Conservation (phyloP, 2,888 invertebrate genomes). For the Erebia epiphron region DNA sequence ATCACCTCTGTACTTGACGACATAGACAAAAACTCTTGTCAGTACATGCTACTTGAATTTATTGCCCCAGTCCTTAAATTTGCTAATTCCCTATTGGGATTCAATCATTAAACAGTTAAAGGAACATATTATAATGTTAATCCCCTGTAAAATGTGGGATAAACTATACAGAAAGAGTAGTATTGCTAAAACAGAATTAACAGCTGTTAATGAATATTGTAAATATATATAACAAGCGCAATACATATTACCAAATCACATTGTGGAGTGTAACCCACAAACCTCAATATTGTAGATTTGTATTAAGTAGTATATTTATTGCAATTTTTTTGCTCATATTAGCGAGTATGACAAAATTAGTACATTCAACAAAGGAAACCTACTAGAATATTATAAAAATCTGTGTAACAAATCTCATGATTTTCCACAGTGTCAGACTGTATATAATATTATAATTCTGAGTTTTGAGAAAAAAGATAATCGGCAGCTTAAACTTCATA, state of each 20-base stretch:
- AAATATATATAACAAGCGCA: neutral
- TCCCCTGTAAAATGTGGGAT: neutral
- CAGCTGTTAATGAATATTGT: neutral
- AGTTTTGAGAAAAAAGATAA: too few relatives aligned
- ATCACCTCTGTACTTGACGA: too few relatives aligned
- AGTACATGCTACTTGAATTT: too few relatives aligned
- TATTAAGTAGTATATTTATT: conserved; percentile 14
- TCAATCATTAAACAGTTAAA: neutral
- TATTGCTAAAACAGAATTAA: neutral
- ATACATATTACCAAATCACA: conserved; percentile 3
- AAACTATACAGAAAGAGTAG: neutral
- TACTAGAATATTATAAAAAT: conserved; percentile 16
- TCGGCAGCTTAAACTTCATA: too few relatives aligned
- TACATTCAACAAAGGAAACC: neutral
- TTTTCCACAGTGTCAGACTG: too few relatives aligned
- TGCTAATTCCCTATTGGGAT: neutral
- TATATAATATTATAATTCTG: too few relatives aligned
- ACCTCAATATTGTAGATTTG: conserved; percentile 27
- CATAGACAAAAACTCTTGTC: too few relatives aligned
- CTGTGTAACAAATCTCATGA: neutral
- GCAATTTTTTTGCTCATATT: conserved; percentile 5
- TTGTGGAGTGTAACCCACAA: conserved; percentile 28
- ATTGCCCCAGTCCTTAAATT: neutral
- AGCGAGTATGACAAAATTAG: neutral
- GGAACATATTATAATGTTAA: neutral